Conservation (phyloP, 2,797 vertebrate genomes). For the Mormyrops attenuatus region DNA sequence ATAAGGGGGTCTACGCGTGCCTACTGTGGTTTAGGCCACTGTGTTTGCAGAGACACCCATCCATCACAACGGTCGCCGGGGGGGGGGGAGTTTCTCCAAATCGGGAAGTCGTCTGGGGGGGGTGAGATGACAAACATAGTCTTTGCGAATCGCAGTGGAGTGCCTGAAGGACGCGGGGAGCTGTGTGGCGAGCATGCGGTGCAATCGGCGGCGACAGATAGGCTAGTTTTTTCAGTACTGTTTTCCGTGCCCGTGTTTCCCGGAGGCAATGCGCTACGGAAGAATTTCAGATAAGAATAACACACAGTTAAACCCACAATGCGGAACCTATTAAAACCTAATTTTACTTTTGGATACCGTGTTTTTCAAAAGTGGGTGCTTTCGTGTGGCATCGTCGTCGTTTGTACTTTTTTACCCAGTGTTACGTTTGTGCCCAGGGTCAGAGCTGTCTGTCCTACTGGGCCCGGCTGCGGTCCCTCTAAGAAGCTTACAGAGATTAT, state of each 20-base stretch:
- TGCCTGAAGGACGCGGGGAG: neutral
- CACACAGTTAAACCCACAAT: neutral
- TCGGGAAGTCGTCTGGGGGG: neutral
- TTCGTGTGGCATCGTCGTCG: neutral
- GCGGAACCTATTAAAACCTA: neutral
- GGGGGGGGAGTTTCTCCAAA: neutral
- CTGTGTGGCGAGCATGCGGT: neutral
- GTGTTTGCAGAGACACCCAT: neutral
- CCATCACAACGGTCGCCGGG: neutral
- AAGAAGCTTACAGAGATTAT: conserved; percentile 41
- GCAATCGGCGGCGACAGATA: neutral
- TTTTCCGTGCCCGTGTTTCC: neutral
- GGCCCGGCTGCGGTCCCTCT: conserved; percentile 16
- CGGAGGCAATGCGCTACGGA: neutral
- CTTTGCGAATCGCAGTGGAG: neutral
- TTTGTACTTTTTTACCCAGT: neutral
- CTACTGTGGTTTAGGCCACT: neutral
- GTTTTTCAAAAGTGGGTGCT: neutral
- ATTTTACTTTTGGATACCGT: neutral
- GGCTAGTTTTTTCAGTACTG: neutral
- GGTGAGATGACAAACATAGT: neutral
- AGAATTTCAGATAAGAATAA: neutral
- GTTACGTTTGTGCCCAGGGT: neutral
- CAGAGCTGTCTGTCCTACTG: conserved; percentile 1
- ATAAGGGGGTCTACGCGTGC: neutral